Percentiles rank a stretch among this genome's conserved stretches.
Conservation (phyloP, 2,113 vertebrate species). For the Carassius auratus region DNA sequence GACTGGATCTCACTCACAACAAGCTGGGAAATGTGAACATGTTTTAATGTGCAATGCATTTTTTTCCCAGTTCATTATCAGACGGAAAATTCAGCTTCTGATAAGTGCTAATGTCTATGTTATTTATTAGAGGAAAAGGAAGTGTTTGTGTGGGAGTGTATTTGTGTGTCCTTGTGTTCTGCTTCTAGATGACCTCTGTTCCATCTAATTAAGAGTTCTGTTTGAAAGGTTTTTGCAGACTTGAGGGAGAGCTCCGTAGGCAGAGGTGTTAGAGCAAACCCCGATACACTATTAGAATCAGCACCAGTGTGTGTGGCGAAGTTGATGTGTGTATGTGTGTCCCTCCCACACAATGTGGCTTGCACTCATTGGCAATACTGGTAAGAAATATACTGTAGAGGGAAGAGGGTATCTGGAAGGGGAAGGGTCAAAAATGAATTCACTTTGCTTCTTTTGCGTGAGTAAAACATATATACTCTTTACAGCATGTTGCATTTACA, state of each 20-base stretch:
- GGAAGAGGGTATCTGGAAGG: background rate
- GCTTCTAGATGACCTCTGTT: conserved; percentile 40
- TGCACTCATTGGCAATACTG: background rate
- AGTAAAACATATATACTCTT: background rate
- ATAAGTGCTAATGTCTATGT: conserved; percentile 27
- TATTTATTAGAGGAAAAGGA: conserved; percentile 26
- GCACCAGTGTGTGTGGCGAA: background rate
- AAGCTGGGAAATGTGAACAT: conserved; percentile 36
- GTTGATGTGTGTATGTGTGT: conserved; percentile 21
- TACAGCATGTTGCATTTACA: background rate
- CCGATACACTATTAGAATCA: conserved; percentile 3
- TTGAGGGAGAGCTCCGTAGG: conserved; percentile 47
- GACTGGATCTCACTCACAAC: background rate
- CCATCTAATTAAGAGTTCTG: conserved; percentile 52
- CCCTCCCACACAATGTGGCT: conserved; percentile 6
- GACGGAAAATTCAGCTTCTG: conserved; percentile 36
- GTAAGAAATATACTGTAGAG: background rate
- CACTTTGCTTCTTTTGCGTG: background rate
- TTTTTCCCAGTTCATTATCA: conserved; percentile 22
- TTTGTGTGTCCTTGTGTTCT: conserved; percentile 32
- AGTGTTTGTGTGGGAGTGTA: conserved; percentile 44
- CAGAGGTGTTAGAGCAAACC: conserved; percentile 50
- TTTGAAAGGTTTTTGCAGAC: conserved; percentile 49
- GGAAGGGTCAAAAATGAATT: background rate
- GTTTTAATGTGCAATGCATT: conserved; percentile 15